A percentile compares a stretch with the other conserved stretches of the same genome.
Evolutionary conservation across 2,797 vertebrate species (phyloP).

Genomic region (Sebastes taczanowskii): DNA sequence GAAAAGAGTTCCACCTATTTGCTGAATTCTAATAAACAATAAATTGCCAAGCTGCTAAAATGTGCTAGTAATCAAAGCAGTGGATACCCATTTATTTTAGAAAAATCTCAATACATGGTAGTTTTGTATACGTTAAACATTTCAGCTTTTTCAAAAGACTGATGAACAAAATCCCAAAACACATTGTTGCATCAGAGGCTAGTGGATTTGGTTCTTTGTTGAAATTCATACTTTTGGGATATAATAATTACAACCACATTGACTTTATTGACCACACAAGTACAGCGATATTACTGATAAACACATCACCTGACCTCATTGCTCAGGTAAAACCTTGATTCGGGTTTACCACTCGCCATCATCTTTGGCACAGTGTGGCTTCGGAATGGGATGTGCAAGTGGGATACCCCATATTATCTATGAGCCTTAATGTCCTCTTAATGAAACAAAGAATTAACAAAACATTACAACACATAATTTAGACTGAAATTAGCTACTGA

Average conservation of each 20-base stretch:
- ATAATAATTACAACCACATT: not conserved
- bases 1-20: not conserved
- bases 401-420: not conserved
- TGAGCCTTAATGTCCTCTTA: not conserved
- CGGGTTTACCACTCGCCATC: not conserved
- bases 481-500: not conserved
- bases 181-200: not conserved
- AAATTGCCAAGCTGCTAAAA: not conserved
- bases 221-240: not conserved
- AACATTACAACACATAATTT: not conserved
- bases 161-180: not conserved
- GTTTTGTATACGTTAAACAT: too few species aligned
- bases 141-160: not conserved
- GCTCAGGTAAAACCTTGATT: not conserved
- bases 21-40: not conserved
- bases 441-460: not conserved
- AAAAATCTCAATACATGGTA: not conserved
- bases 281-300: not conserved
- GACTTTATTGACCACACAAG: not conserved
- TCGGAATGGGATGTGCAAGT: too few species aligned
- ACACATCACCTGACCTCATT: not conserved
- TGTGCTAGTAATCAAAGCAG: not conserved
- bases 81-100: not conserved
- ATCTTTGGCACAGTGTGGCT: not conserved
- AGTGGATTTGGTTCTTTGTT: not conserved